Percentiles rank a stretch among this genome's conserved stretches.
These are phyloP conservation scores for Dioctria linearis DNA, from an alignment of 2,888 invertebrate genomes.

Conservation along the genomic window DNA sequence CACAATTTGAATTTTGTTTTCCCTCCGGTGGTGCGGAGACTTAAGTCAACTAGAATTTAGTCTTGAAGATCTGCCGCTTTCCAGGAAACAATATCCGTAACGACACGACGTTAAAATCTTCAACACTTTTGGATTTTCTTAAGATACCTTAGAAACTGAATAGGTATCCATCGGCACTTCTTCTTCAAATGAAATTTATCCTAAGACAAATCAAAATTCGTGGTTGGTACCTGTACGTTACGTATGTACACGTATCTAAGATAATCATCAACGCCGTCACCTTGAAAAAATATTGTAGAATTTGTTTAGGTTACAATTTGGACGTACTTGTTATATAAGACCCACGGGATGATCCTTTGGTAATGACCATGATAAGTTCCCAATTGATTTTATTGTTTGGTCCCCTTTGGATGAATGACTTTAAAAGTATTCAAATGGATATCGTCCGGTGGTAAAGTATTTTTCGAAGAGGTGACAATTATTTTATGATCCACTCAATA, in stretches of 20 bases:
- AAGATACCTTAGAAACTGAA: not conserved
- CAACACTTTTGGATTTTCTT: not conserved
- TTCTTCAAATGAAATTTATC: not conserved
- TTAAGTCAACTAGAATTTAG: not conserved
- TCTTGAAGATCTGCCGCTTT: not conserved
- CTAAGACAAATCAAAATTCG: not conserved
- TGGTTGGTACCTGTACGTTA: not conserved
- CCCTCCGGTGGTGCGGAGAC: not conserved
- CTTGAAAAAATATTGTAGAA: not conserved
- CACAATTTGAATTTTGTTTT: not conserved
- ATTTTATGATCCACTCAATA: slow-evolving; percentile 18
- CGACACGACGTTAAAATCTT: not conserved
- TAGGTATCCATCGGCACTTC: not conserved
- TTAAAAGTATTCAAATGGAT: not conserved
- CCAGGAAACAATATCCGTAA: not conserved
- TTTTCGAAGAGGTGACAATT: not conserved
- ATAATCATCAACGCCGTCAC: not conserved
- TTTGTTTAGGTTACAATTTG: not conserved
- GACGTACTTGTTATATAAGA: not conserved
- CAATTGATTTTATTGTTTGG: slow-evolving; percentile 13
- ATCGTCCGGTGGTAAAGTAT: not conserved
- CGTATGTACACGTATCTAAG: not conserved
- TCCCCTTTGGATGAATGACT: not conserved
- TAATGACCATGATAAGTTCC: not conserved
- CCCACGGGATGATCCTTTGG: not conserved